phyloP scores from a whole-genome alignment of 2,113 vertebrate genomes.

The Lates calcarifer region DNA sequence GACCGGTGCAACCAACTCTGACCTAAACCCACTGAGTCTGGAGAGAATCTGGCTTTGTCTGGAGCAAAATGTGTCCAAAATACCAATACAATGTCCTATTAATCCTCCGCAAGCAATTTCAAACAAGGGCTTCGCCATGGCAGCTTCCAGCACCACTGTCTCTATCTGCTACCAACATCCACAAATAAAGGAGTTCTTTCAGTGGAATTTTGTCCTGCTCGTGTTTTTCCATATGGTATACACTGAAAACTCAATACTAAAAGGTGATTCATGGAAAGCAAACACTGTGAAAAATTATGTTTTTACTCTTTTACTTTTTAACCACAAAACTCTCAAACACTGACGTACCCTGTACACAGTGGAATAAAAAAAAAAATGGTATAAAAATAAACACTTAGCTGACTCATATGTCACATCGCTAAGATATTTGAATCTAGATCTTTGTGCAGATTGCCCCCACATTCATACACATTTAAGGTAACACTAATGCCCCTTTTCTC shows the following conservation, averaged over 20 bases:
- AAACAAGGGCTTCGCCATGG: slow-evolving; percentile 69
- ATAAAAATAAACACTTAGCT: background rate
- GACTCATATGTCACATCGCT: background rate
- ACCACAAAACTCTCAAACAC: background rate
- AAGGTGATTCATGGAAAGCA: background rate
- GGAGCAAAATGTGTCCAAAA: background rate
- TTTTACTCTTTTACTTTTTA: background rate
- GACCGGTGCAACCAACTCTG: background rate
- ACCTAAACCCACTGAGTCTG: background rate
- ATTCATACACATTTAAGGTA: background rate
- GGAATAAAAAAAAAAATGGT: background rate
- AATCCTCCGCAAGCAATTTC: slow-evolving; percentile 70
- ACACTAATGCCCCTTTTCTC: no score
- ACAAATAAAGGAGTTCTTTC: background rate
- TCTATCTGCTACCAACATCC: background rate
- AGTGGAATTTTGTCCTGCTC: background rate
- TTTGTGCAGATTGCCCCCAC: background rate
- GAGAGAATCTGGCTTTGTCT: slow-evolving; percentile 8
- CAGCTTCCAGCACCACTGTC: background rate
- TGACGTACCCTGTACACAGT: background rate
- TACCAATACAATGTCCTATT: background rate
- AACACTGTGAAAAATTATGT: background rate
- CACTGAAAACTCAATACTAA: background rate
- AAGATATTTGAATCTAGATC: background rate
- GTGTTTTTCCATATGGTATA: background rate